phyloP scores from a whole-genome alignment of 2,888 invertebrate species.

The Ceraclea dissimilis region DNA sequence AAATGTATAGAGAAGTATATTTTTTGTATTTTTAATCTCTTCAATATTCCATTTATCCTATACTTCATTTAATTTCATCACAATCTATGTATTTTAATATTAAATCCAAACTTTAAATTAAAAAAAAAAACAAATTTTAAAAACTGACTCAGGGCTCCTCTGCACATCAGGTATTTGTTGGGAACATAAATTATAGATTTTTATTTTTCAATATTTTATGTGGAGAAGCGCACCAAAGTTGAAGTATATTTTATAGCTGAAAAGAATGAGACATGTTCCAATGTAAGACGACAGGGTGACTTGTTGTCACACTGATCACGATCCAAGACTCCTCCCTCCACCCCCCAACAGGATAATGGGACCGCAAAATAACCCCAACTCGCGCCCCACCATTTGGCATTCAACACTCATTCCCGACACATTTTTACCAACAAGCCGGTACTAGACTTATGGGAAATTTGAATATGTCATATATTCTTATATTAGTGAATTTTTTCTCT shows the following conservation, averaged over 20 bases:
- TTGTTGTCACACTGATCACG: constrained; percentile 25
- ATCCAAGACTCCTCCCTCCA: constrained; percentile 8
- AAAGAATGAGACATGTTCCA: constrained; percentile 7
- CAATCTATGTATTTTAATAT: no score
- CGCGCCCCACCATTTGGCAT: constrained; percentile 22
- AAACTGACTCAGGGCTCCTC: no score
- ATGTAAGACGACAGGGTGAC: constrained; percentile 13
- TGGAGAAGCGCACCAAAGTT: constrained; percentile 3
- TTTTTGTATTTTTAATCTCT: no score
- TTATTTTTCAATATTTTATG: neutral
- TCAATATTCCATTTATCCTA: no score
- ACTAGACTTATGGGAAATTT: constrained; percentile 26
- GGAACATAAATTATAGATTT: no score
- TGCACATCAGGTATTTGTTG: no score
- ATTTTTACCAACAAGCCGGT: constrained; percentile 23
- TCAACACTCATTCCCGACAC: constrained; percentile 26
- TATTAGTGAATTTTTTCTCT: constrained; percentile 1
- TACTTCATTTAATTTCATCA: no score
- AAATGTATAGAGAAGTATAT: no score
- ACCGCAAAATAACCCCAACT: constrained; percentile 24
- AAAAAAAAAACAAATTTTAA: no score
- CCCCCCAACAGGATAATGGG: constrained; percentile 19
- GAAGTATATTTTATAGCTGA: neutral
- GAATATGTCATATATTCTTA: constrained; percentile 22
- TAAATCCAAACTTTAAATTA: no score